Percentiles rank a stretch among this genome's conserved stretches.
Conservation (phyloP, 2,797 vertebrate genomes). For the Darevskia mixta region DNA sequence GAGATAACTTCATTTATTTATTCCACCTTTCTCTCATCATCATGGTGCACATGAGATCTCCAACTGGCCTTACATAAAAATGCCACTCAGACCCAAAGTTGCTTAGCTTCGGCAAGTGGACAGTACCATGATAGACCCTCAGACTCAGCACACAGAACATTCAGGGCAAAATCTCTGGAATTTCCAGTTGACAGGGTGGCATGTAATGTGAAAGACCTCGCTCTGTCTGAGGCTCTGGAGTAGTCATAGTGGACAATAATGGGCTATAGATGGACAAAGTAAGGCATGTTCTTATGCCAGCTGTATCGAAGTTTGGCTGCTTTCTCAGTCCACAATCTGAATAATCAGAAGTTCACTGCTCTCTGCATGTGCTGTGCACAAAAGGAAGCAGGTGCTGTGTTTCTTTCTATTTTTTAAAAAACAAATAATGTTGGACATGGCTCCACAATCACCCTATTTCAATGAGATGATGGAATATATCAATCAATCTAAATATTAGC, state of each 20-base stretch:
- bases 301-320: not conserved
- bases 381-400: conserved; percentile 2
- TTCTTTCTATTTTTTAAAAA: not conserved
- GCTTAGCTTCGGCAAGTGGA: too few relatives aligned
- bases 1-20: too few relatives aligned
- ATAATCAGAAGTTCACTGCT: conserved; percentile 2
- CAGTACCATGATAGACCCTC: too few relatives aligned
- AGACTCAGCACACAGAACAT: too few relatives aligned
- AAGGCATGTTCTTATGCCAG: not conserved
- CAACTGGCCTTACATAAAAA: too few relatives aligned
- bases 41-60: too few relatives aligned
- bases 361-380: not conserved
- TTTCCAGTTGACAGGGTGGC: too few relatives aligned
- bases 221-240: not conserved
- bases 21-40: too few relatives aligned
- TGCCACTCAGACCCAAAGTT: not conserved
- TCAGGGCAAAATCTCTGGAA: too few relatives aligned
- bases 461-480: conserved; percentile 7
- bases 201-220: not conserved
- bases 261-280: not conserved
- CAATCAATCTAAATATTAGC: conserved; percentile 26
- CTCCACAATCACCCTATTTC: conserved; percentile 15
- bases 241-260: not conserved
- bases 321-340: not conserved
- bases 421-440: not conserved